These are phyloP conservation scores for Augochlora pura DNA, from an alignment of 1,140 invertebrate species.

Conservation along the genomic window DNA sequence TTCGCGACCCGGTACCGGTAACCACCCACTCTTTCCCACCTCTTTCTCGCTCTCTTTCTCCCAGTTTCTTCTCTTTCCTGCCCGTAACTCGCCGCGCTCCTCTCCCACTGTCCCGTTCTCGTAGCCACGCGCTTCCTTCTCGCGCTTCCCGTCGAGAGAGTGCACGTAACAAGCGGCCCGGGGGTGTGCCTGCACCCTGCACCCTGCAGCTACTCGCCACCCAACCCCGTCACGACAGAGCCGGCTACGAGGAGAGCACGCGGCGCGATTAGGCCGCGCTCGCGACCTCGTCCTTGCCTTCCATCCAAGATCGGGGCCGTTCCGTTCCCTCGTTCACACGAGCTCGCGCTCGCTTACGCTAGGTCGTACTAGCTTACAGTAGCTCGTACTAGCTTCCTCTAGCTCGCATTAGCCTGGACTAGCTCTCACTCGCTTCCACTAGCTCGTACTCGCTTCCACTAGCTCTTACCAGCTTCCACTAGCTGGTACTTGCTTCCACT, in stretches of 20 bases:
- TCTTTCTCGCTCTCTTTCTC: conserved; percentile 28
- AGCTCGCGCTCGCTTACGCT: not conserved
- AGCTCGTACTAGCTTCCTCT: too few relatives aligned
- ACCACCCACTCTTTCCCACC: conserved; percentile 50
- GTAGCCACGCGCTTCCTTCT: too few relatives aligned
- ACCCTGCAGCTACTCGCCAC: conserved; percentile 40
- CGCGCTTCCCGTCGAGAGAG: not conserved
- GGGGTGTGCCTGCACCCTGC: conserved; percentile 50
- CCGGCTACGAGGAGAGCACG: conserved; percentile 37
- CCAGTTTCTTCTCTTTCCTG: not conserved
- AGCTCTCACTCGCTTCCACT: too few relatives aligned
- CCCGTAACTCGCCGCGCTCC: not conserved
- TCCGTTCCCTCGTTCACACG: conserved; percentile 27
- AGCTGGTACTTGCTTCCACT: too few relatives aligned
- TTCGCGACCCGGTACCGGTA: conserved; percentile 43
- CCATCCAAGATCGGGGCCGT: conserved; percentile 55
- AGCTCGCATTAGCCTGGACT: too few relatives aligned
- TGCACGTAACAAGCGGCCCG: not conserved
- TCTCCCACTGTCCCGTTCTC: not conserved
- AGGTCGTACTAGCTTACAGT: too few relatives aligned
- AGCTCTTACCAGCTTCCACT: too few relatives aligned
- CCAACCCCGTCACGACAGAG: conserved; percentile 17
- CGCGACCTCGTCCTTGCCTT: conserved; percentile 63
- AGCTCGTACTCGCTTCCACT: too few relatives aligned
- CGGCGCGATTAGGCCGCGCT: conserved; percentile 55